Base-by-base conservation (phyloP, 1,140 invertebrate genomes). In the Hyles vespertilio region DNA sequence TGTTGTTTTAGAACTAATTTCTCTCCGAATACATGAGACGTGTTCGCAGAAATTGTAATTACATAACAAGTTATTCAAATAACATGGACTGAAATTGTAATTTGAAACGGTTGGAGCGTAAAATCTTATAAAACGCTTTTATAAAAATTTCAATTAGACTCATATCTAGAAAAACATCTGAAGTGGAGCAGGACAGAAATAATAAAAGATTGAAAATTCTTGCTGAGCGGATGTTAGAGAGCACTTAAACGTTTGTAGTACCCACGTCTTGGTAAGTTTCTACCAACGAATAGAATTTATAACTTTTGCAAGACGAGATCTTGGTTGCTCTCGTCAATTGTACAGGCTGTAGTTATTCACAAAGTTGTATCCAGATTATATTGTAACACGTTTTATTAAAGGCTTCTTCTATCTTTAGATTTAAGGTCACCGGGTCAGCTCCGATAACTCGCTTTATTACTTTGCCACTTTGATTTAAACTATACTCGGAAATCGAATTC, bases 201-300 rank as follows among this genome's bases (percentile, higher is more conserved):
- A 63, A 68, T 69, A 57, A 56, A 64, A 67, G 59, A 70, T 64
- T 67, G 68, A 58, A 64, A 64, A 67, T 53, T 58, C 51, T 56
- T 60, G 61, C 58, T 51, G 45, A 56, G 36, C 45, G 58, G 49
- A 34, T 49, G 55, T 68, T 47, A 61, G 47, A 62, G 61, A 44
- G 55, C 59, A 63, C 59, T 65, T 62, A 59, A 66, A 60, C 61
- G 51, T 62, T 60, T 59, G 62, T 59, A 61, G 51, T 47, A 58
- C 49, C 59, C 11, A 53, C 54, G 46, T 59, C 54, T 59, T 46
- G 43, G 59, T 59, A 67, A 69, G 58, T 67, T 67, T 62, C 32
- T 40, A 32, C 48, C 9, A 49, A 65, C 59, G 58, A 65, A 59
- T 58, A 52, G 50, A 67, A 63, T 67, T 70, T 70, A 63, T 67